phyloP scores from a whole-genome alignment of 2,888 invertebrate genomes.

The Euzetes globulus region DNA sequence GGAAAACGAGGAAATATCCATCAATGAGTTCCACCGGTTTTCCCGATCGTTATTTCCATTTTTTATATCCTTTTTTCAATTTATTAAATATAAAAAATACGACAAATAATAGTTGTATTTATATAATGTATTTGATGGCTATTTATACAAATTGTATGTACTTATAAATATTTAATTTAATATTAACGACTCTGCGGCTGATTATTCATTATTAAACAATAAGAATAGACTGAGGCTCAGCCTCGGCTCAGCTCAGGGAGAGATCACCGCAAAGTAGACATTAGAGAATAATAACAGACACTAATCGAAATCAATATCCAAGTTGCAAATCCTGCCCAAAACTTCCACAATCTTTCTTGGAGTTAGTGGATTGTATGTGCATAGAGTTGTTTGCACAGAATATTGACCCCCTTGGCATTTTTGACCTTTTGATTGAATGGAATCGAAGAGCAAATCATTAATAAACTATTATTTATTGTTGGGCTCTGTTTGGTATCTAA shows the following conservation, averaged over 20 bases:
- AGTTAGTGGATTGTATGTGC: too few species aligned
- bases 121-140: not conserved
- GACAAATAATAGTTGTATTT: not conserved
- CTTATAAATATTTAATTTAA: slow-evolving; percentile 13
- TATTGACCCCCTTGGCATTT: too few species aligned
- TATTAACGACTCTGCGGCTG: slow-evolving; percentile 9
- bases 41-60: not conserved
- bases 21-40: slow-evolving; percentile 2
- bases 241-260: not conserved
- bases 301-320: too few species aligned
- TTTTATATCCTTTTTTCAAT: not conserved
- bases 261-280: not conserved
- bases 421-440: not conserved
- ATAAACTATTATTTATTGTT: not conserved
- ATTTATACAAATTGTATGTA: slow-evolving; percentile 12
- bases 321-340: too few species aligned
- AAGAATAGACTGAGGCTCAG: not conserved
- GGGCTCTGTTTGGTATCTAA: not conserved
- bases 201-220: not conserved
- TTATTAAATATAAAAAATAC: not conserved
- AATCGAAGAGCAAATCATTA: not conserved
- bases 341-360: too few species aligned
- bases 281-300: too few species aligned
- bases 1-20: slow-evolving; percentile 16
- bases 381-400: too few species aligned